Conservation (phyloP, 2,113 vertebrate species). For the Gallinago media region DNA sequence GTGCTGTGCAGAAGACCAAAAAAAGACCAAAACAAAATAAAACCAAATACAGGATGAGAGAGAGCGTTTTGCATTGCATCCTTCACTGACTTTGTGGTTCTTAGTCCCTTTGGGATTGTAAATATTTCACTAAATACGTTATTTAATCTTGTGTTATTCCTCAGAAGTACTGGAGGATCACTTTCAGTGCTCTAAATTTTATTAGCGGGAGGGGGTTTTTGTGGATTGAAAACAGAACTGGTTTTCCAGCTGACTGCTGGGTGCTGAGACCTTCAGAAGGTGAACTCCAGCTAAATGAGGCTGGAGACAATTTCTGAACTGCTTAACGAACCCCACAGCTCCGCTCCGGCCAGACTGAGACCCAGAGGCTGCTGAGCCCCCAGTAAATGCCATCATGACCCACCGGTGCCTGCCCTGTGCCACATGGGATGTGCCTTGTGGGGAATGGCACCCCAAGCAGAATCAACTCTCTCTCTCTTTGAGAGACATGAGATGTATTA, state of each 20-base stretch:
- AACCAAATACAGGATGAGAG: not conserved
- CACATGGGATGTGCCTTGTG: fast-evolving
- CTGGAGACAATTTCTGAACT: not conserved
- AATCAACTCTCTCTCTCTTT: not conserved
- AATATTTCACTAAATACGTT: not conserved
- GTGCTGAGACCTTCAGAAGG: not conserved
- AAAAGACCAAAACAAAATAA: not conserved
- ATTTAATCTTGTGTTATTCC: not conserved
- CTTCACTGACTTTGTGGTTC: not conserved
- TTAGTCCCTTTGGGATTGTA: not conserved
- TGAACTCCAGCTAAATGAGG: not conserved
- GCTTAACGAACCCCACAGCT: not conserved
- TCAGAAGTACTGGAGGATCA: not conserved
- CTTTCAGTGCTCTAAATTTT: not conserved
- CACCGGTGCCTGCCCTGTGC: not conserved
- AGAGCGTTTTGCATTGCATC: not conserved
- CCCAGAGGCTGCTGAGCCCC: not conserved
- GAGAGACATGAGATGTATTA: not conserved
- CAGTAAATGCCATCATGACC: fast-evolving
- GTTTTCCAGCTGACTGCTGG: not conserved
- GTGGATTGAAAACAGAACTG: not conserved
- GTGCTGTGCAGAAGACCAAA: not conserved
- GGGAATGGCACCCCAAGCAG: not conserved
- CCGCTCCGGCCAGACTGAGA: not conserved
- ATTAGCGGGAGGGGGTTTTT: fast-evolving